Percentiles rank a stretch among this genome's conserved stretches.
These are phyloP conservation scores for Mesocricetus auratus DNA, from an alignment of 2,113 vertebrate species.

Conservation along the genomic window DNA sequence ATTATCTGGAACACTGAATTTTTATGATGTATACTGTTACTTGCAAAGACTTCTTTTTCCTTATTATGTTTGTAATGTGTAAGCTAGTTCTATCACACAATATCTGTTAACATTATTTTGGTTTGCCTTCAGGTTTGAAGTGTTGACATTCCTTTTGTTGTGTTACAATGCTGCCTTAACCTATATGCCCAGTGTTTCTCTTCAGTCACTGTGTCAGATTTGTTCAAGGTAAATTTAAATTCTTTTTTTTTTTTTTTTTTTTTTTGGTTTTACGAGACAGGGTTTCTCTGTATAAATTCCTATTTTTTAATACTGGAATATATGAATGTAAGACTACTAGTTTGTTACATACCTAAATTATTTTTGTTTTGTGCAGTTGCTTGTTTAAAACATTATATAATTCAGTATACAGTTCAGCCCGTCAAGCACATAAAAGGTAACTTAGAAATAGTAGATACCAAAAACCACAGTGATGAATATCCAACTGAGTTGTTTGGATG, in stretches of 20 bases:
- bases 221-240: constrained; percentile 94
- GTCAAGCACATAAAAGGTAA: not conserved
- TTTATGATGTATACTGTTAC: constrained; percentile 39
- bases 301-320: constrained; percentile 50
- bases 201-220: constrained; percentile 97
- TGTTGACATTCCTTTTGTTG: constrained; percentile 96
- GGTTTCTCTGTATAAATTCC: too few relatives aligned
- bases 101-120: constrained; percentile 64
- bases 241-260: too few relatives aligned
- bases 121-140: constrained; percentile 93
- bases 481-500: constrained; percentile 12
- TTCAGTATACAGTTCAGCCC: not conserved
- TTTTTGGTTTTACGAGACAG: too few relatives aligned
- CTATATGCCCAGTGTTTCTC: constrained; percentile 94
- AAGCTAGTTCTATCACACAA: not conserved
- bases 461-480: not conserved
- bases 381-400: constrained; percentile 59
- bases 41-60: constrained; percentile 56
- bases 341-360: constrained; percentile 46
- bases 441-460: not conserved
- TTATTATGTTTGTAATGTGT: constrained; percentile 28
- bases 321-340: constrained; percentile 23
- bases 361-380: constrained; percentile 55
- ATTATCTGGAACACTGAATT: constrained; percentile 21
- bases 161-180: constrained; percentile 97